Conservation (phyloP, 92 coral and sea anemone species). For the Palythoa grandiflora region DNA sequence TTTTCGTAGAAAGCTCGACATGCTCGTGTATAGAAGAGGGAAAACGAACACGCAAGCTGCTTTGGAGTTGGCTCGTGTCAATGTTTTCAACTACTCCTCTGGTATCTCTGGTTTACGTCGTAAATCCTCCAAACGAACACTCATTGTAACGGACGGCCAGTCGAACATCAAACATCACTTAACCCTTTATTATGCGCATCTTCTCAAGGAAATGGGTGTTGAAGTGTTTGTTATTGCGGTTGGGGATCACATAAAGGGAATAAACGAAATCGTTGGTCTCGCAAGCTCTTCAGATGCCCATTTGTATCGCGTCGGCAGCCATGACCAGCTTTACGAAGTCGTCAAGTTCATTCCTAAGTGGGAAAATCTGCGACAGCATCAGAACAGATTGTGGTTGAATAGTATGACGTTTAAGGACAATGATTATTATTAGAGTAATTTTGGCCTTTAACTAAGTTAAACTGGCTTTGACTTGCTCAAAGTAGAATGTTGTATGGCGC, state of each 20-base stretch:
- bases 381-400: not conserved
- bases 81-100: slow-evolving; percentile 45
- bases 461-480: too few relatives aligned
- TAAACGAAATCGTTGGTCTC: slow-evolving; percentile 74
- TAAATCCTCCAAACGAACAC: slow-evolving; percentile 63
- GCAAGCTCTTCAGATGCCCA: slow-evolving; percentile 72
- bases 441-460: too few relatives aligned
- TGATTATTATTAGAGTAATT: not conserved
- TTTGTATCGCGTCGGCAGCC: slow-evolving; percentile 69
- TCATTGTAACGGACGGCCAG: slow-evolving; percentile 85
- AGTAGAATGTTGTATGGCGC: too few relatives aligned
- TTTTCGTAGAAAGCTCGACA: not conserved
- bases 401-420: not conserved
- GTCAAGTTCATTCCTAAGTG: slow-evolving; percentile 73
- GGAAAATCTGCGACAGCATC: not conserved
- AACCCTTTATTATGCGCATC: slow-evolving; percentile 77
- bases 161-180: slow-evolving; percentile 67
- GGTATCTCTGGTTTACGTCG: slow-evolving; percentile 56
- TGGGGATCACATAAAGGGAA: slow-evolving; percentile 73
- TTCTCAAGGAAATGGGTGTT: slow-evolving; percentile 67
- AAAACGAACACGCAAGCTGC: slow-evolving; percentile 84
- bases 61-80: slow-evolving; percentile 58
- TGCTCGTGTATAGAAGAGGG: slow-evolving; percentile 37
- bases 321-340: slow-evolving; percentile 63
- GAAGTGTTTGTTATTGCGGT: slow-evolving; percentile 84